Base-by-base conservation (phyloP, 1,140 invertebrate genomes). In the Euglossa dilemma region DNA sequence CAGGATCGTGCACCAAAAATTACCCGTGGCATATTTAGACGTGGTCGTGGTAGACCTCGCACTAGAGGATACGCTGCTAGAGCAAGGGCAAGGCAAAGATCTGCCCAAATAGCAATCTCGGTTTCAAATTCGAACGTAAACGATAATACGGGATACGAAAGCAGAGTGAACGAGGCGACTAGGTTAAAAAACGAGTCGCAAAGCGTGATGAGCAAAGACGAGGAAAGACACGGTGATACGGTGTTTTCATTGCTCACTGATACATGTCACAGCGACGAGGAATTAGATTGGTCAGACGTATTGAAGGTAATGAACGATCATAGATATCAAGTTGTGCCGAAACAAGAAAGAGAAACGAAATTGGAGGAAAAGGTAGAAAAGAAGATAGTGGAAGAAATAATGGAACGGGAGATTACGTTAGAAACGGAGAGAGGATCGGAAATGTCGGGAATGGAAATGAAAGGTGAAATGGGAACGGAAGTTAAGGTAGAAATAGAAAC, bases 201-300 rank as follows among this genome's bases (percentile, higher is more conserved):
- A 2, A 67, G 20, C 16, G n/a, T 18, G 16, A 8, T 18, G 2
- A 18, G 11, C 11, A 36, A 36, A 36, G 28, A 28, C 2, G 78
- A 75, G 28, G 63, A 78, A 16, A 28, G 36, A 5, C 61, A 76
- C 45, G 54, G 61, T 11, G 9, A 63, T 1, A 87, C 86, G 3
- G 86, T 87, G 2, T 83, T 82, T 43, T 87, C 84, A 6, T 85
- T 87, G 7, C 78, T 87, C 4, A 85, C 74, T 0, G 86, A 85
- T 47, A 70, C 74, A 6, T 76, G 84, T 14, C 83, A 52, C 5
- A 87, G 72, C 11, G 86, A 87, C 20, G 86, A 85, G 6, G 86
- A 85, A 61, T 64, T 87, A 23, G 57, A 75, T 20, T 87, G 84
- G 84, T 61, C 47, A 3, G 86, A 87, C 14, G 86, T 87, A 6